phyloP scores from a whole-genome alignment of 2,797 vertebrate genomes.

The Gadopsis bispinosus region DNA sequence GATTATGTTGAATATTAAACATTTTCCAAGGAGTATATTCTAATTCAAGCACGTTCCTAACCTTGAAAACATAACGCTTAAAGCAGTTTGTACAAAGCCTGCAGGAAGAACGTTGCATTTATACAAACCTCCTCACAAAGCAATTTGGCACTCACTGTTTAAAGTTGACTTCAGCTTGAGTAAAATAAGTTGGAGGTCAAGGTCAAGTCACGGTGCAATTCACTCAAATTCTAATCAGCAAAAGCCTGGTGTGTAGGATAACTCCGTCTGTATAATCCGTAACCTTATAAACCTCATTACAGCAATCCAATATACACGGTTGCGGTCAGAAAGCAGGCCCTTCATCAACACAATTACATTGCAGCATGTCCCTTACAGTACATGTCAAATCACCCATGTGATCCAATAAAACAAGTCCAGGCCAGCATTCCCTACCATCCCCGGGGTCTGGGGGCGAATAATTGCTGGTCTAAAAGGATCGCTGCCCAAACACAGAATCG shows the following conservation, averaged over 20 bases:
- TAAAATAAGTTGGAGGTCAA: too few species aligned
- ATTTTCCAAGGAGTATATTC: too few species aligned
- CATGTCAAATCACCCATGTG: constrained; percentile 58
- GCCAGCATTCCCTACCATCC: constrained; percentile 30
- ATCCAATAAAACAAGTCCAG: constrained; percentile 55
- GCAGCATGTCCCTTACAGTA: constrained; percentile 54
- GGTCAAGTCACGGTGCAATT: too few species aligned
- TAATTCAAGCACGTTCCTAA: too few species aligned
- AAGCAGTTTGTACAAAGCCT: too few species aligned
- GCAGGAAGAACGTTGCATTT: too few species aligned
- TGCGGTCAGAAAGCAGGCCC: constrained; percentile 53
- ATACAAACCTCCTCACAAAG: neutral
- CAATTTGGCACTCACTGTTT: neutral
- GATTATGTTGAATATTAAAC: too few species aligned
- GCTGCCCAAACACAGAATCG: constrained; percentile 25
- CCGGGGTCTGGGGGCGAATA: constrained; percentile 27
- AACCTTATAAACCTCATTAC: constrained; percentile 59
- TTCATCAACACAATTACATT: constrained; percentile 63
- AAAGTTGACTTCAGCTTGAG: neutral
- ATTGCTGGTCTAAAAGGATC: constrained; percentile 27
- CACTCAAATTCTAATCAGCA: constrained; percentile 3
- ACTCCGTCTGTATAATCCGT: constrained; percentile 29
- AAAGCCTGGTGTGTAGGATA: constrained; percentile 9
- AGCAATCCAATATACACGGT: constrained; percentile 61
- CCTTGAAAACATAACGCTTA: too few species aligned